Evolutionary conservation across 2,797 vertebrate genomes (phyloP).

Genomic region (Urocyon cinereoargenteus): DNA sequence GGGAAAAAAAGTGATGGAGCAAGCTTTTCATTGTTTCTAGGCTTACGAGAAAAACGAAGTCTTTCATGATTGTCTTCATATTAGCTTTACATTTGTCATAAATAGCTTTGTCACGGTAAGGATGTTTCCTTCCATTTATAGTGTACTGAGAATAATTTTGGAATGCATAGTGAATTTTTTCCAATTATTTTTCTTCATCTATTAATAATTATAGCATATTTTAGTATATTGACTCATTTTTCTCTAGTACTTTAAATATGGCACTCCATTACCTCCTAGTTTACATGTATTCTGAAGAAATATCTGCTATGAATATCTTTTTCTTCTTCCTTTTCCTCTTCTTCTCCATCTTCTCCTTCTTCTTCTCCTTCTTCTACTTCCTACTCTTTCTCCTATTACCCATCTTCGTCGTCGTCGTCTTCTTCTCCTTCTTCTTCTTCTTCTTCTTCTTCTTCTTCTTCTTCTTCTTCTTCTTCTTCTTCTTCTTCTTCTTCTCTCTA

Average conservation of each 20-base stretch:
- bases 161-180: not conserved
- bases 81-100: not conserved
- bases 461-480: too few species aligned
- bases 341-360: too few species aligned
- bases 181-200: not conserved
- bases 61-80: not conserved
- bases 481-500: not conserved
- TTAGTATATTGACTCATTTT: not conserved
- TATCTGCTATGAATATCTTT: not conserved
- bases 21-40: not conserved
- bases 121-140: not conserved
- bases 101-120: not conserved
- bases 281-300: not conserved
- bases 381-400: too few species aligned
- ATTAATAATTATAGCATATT: not conserved
- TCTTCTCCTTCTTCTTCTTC: too few species aligned
- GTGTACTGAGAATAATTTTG: too few species aligned
- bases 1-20: too few species aligned
- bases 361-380: too few species aligned
- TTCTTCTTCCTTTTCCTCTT: not conserved
- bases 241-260: not conserved
- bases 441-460: too few species aligned
- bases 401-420: too few species aligned
- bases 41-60: not conserved
- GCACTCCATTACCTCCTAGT: not conserved